Evolutionary conservation across 2,113 vertebrate species (phyloP).

Genomic region (Poecile atricapillus): DNA sequence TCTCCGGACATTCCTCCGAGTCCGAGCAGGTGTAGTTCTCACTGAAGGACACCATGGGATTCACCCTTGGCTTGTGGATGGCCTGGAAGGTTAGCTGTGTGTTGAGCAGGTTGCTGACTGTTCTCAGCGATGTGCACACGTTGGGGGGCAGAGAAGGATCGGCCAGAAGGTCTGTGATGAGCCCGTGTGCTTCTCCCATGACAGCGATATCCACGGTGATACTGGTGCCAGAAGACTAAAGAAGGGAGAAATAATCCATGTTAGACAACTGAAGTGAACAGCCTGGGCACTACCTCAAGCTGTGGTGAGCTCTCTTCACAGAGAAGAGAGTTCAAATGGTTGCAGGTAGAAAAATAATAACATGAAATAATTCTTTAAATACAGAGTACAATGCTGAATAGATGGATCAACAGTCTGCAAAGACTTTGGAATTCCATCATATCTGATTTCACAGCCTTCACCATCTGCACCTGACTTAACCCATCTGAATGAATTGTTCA

Average conservation of each 20-base stretch:
- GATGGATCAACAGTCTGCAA: neutral
- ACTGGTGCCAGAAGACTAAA: conserved; percentile 91
- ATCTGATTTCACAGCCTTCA: neutral
- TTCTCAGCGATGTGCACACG: conserved; percentile 89
- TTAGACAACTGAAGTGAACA: neutral
- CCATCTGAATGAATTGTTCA: neutral
- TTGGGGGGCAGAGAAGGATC: conserved; percentile 91
- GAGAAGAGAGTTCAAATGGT: neutral
- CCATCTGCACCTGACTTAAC: neutral
- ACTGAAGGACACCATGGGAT: conserved; percentile 78
- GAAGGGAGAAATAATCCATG: neutral
- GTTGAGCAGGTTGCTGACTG: conserved; percentile 94
- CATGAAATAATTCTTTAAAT: neutral
- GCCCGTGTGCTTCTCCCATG: conserved; percentile 97
- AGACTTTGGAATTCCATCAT: neutral
- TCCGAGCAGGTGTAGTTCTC: conserved; percentile 90
- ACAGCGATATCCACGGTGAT: conserved; percentile 95
- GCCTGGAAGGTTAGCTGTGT: conserved; percentile 94
- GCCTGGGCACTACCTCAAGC: neutral
- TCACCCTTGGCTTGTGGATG: conserved; percentile 84
- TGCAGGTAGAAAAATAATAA: neutral
- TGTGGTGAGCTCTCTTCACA: neutral
- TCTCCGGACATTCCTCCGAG: conserved; percentile 88
- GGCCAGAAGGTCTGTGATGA: conserved; percentile 93
- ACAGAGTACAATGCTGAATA: neutral